These are phyloP conservation scores for Alloscopus bannaensis DNA, from an alignment of 2,888 invertebrate genomes.

Conservation along the genomic window DNA sequence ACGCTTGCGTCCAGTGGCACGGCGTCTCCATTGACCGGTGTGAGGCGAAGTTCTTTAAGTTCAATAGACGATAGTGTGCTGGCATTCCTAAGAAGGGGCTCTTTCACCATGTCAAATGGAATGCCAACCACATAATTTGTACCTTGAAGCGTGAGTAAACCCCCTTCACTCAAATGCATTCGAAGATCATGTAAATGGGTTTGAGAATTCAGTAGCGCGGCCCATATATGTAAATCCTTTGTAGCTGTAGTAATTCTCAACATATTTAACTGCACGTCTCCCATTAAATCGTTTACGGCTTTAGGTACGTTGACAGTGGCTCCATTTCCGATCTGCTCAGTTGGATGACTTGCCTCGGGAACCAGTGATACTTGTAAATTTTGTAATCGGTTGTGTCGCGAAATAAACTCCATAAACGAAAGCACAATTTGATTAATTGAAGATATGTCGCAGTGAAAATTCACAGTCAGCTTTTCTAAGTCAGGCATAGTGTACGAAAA, in stretches of 20 bases:
- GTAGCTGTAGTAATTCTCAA: conserved; percentile 54
- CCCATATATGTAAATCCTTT: conserved; percentile 53
- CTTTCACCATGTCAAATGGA: conserved; percentile 37
- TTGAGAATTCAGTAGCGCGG: conserved; percentile 51
- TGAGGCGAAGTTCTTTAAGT: conserved; percentile 51
- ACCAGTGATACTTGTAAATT: conserved; percentile 47
- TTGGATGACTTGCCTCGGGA: conserved; percentile 47
- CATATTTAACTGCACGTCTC: conserved; percentile 43
- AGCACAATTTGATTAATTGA: conserved; percentile 50
- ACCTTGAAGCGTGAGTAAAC: conserved; percentile 17
- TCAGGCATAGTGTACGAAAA: conserved; percentile 49
- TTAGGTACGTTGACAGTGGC: conserved; percentile 21
- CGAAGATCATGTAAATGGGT: conserved; percentile 51
- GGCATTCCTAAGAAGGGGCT: conserved; percentile 56
- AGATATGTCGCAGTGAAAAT: conserved; percentile 54
- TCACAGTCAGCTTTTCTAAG: conserved; percentile 52
- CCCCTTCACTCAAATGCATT: conserved; percentile 52
- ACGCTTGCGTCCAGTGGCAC: conserved; percentile 54
- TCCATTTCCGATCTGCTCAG: conserved; percentile 21
- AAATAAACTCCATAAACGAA: conserved; percentile 54
- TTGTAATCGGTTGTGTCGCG: conserved; percentile 34
- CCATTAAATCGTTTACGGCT: conserved; percentile 24
- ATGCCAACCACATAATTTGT: conserved; percentile 40
- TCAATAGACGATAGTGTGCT: conserved; percentile 52
- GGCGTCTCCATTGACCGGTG: conserved; percentile 20